phyloP scores from a whole-genome alignment of 1,140 invertebrate genomes.

The Choristoneura fumiferana region DNA sequence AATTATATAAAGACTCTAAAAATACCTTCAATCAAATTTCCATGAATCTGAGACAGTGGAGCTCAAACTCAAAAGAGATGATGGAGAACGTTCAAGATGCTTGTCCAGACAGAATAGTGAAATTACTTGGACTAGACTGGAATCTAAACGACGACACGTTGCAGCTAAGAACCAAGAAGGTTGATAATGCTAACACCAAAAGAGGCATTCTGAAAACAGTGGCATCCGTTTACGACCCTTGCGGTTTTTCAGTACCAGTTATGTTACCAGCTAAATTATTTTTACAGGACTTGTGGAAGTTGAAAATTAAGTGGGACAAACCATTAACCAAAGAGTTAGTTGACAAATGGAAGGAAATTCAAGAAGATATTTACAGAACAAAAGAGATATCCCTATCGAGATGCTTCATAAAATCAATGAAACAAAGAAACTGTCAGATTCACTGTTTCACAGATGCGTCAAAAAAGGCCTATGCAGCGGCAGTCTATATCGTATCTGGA shows the following conservation, averaged over 20 bases:
- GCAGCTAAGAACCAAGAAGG: not conserved
- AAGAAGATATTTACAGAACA: slow-evolving; percentile 4
- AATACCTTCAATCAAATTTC: not conserved
- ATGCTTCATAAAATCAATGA: not conserved
- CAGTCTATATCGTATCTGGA: slow-evolving; percentile 24
- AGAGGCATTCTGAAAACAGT: slow-evolving; percentile 21
- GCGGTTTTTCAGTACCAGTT: slow-evolving; percentile 26
- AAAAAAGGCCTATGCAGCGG: slow-evolving; percentile 25
- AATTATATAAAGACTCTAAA: not conserved
- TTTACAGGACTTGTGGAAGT: slow-evolving; percentile 32
- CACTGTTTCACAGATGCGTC: slow-evolving; percentile 17
- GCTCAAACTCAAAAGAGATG: not conserved
- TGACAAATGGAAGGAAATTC: slow-evolving; percentile 24
- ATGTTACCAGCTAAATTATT: slow-evolving; percentile 31
- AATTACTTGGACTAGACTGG: not conserved
- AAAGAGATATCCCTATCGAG: not conserved
- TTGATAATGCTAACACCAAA: too few relatives aligned
- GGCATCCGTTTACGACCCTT: slow-evolving; percentile 29
- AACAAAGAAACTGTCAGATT: too few relatives aligned
- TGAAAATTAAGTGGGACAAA: slow-evolving; percentile 28
- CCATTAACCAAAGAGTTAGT: slow-evolving; percentile 15
- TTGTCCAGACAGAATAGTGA: not conserved
- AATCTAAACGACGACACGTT: not conserved
- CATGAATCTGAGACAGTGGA: not conserved
- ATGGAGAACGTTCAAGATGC: not conserved